A percentile compares a stretch with the other conserved stretches of the same genome.
These are phyloP conservation scores for Trochalopteron elliotii DNA, from an alignment of 2,113 vertebrate genomes.

Conservation along the genomic window DNA sequence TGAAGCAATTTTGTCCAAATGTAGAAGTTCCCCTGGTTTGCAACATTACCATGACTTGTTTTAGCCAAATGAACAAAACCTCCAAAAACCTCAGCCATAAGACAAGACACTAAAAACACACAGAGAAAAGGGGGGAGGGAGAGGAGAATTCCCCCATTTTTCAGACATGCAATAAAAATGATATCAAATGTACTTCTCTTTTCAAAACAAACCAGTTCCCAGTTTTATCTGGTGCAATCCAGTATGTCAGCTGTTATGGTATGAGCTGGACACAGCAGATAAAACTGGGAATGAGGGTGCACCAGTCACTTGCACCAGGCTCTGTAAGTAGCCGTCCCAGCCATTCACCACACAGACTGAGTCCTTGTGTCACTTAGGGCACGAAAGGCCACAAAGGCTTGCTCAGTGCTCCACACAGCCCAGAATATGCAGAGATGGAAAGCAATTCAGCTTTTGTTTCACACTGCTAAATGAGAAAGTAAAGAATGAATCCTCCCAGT, in stretches of 20 bases:
- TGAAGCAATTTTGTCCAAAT: background rate
- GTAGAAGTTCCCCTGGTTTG: background rate
- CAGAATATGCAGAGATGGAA: background rate
- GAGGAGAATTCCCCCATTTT: fast-evolving
- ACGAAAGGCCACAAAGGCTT: background rate
- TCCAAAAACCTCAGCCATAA: background rate
- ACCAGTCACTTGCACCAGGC: background rate
- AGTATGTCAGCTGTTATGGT: background rate
- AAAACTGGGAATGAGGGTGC: background rate
- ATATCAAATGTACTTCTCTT: background rate
- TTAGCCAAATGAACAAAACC: background rate
- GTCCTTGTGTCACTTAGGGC: constrained; percentile 13
- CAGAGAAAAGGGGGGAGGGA: fast-evolving
- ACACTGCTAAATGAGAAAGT: background rate
- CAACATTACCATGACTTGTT: background rate
- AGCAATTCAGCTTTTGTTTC: constrained; percentile 22
- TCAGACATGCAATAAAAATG: background rate
- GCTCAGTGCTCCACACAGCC: fast-evolving
- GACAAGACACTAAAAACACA: background rate
- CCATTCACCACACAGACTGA: background rate
- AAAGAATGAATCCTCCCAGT: background rate
- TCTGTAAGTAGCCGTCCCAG: background rate
- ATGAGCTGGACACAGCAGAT: background rate
- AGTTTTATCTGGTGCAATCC: background rate
- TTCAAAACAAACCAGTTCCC: background rate